Evolutionary conservation across 2,888 invertebrate genomes (phyloP).

Genomic region (Polietes domitor): DNA sequence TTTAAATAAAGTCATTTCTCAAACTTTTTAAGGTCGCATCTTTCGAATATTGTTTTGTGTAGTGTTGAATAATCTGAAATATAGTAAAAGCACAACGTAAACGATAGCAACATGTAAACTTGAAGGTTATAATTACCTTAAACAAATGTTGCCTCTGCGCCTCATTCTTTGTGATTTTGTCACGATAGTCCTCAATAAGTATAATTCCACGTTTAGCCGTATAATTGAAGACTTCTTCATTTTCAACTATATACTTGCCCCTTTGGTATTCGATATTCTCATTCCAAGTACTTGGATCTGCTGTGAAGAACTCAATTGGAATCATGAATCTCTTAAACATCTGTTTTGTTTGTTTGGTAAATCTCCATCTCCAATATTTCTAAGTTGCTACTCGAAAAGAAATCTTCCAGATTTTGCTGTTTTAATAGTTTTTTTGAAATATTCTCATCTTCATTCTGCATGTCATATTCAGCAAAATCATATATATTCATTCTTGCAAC

Average conservation of each 20-base stretch:
- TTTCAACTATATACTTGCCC: not conserved
- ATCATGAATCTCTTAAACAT: no score
- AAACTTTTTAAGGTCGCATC: not conserved
- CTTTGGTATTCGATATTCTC: not conserved
- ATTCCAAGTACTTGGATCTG: no score
- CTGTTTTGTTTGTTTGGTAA: not conserved
- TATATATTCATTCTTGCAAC: not conserved
- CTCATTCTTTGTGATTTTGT: not conserved
- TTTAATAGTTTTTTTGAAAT: not conserved
- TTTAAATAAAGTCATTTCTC: not conserved
- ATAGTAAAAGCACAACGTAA: no score
- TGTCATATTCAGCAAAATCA: not conserved
- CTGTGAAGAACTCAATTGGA: no score
- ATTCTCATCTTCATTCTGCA: not conserved
- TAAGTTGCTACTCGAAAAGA: not conserved
- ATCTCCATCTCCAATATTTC: not conserved
- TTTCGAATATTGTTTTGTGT: not conserved
- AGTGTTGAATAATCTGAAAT: no score
- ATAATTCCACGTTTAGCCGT: not conserved
- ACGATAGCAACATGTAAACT: not conserved
- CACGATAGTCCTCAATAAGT: not conserved
- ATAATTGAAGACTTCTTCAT: not conserved
- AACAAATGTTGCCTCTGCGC: not conserved
- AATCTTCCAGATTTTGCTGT: not conserved
- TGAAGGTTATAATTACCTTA: not conserved